Conservation (phyloP, 2,797 vertebrate species). For the Spheniscus humboldti region DNA sequence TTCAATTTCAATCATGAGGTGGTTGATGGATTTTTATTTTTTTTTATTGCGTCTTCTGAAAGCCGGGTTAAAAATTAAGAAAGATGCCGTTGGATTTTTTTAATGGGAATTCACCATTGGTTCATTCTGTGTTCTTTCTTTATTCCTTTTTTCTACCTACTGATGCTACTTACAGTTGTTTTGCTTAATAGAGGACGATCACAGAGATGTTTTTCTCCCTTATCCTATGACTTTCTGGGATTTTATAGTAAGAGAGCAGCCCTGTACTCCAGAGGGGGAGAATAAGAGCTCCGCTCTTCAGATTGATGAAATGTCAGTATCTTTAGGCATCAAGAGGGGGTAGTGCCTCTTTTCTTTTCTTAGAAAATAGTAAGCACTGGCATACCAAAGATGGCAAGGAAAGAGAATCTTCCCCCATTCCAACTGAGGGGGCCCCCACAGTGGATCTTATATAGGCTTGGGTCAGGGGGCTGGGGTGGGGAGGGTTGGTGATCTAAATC, state of each 20-base stretch:
- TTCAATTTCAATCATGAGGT: background rate
- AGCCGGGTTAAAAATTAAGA: background rate
- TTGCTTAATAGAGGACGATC: background rate
- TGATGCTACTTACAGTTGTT: background rate
- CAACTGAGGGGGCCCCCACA: background rate
- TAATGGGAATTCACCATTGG: slow-evolving; percentile 37
- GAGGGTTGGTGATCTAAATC: background rate
- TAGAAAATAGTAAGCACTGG: background rate
- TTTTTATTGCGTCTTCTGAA: background rate
- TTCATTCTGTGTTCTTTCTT: slow-evolving; percentile 19
- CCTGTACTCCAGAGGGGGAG: background rate
- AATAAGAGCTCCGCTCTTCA: background rate
- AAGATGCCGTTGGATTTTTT: background rate
- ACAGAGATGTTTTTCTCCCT: background rate
- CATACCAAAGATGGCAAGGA: background rate
- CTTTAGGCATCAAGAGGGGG: background rate
- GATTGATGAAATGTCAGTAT: background rate
- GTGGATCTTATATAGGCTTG: background rate
- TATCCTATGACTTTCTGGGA: background rate
- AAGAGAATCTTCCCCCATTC: background rate
- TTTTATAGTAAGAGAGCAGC: background rate
- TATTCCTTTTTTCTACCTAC: background rate
- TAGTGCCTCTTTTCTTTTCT: background rate
- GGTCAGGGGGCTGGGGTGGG: background rate
- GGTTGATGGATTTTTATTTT: background rate